These are phyloP conservation scores for Steinernema khuongi DNA, from an alignment of 1,140 invertebrate genomes.

Conservation along the genomic window DNA sequence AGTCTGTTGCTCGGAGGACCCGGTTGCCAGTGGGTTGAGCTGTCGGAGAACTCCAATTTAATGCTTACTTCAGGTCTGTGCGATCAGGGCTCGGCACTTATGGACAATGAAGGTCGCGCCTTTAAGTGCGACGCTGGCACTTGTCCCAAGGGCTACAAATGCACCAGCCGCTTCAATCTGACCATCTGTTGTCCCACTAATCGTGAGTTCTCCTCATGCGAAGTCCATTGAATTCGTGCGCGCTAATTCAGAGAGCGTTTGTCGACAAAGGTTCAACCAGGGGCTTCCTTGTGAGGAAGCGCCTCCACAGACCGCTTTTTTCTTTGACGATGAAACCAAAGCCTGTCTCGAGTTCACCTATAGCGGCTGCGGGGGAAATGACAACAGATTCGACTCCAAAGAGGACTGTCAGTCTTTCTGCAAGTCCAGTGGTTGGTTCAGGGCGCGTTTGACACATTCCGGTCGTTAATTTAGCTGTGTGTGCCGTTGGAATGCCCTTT, in stretches of 20 bases:
- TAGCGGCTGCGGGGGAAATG: conserved; percentile 27
- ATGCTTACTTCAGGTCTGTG: conserved; percentile 13
- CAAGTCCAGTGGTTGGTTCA: conserved; percentile 12
- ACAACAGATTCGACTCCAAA: conserved; percentile 27
- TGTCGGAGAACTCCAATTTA: background rate
- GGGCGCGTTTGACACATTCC: background rate
- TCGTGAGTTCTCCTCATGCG: background rate
- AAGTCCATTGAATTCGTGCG: background rate
- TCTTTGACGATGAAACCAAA: conserved; percentile 24
- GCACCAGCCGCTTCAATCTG: conserved; percentile 21
- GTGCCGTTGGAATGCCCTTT: conserved; percentile 23
- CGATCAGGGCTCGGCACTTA: conserved; percentile 22
- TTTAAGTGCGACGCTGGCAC: conserved; percentile 1
- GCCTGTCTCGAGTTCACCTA: conserved; percentile 18
- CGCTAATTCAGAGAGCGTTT: conserved; percentile 20
- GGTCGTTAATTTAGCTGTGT: conserved; percentile 1
- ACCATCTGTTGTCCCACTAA: conserved; percentile 25
- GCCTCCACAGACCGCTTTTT: conserved; percentile 23
- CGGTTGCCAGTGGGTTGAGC: background rate
- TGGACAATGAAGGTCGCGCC: conserved; percentile 15
- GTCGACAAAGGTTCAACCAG: conserved; percentile 12
- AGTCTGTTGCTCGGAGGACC: conserved; percentile 29
- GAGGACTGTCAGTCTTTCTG: conserved; percentile 15
- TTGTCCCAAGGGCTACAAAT: conserved; percentile 20
- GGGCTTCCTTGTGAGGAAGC: conserved; percentile 25